These are phyloP conservation scores for Pseudomyrmex cubaensis DNA, from an alignment of 1,140 invertebrate species.

Conservation along the genomic window DNA sequence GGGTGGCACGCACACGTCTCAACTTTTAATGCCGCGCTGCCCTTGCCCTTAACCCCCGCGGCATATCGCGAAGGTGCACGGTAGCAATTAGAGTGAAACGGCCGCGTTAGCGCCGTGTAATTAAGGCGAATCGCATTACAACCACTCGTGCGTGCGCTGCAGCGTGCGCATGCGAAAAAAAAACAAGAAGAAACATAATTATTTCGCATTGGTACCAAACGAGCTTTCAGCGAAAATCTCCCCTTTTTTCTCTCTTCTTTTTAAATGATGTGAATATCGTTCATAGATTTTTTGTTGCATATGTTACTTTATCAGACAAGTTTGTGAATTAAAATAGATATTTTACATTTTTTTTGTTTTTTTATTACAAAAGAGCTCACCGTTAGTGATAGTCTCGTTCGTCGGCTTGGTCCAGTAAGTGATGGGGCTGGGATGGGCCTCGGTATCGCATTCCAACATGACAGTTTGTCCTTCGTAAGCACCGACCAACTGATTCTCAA, in stretches of 20 bases:
- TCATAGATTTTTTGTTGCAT: slow-evolving; percentile 5
- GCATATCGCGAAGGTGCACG: slow-evolving; percentile 53
- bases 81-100: slow-evolving; percentile 60
- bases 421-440: slow-evolving; percentile 87
- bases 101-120: slow-evolving; percentile 52
- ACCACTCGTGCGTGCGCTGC: slow-evolving; percentile 24
- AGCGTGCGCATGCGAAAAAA: slow-evolving; percentile 21
- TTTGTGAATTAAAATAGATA: neutral
- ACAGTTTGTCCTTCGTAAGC: slow-evolving; percentile 85
- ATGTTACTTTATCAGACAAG: slow-evolving; percentile 8
- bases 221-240: slow-evolving; percentile 9
- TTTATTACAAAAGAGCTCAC: slow-evolving; percentile 63
- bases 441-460: slow-evolving; percentile 87
- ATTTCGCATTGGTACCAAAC: slow-evolving; percentile 32
- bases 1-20: slow-evolving; percentile 33
- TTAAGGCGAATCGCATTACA: slow-evolving; percentile 63
- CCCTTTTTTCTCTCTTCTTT: slow-evolving; percentile 11
- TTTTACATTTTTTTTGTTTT: no score
- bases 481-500: slow-evolving; percentile 87
- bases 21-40: slow-evolving; percentile 10
- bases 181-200: slow-evolving; percentile 5
- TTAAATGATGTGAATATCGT: neutral
- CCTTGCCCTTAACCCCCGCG: slow-evolving; percentile 49
- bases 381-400: slow-evolving; percentile 82
- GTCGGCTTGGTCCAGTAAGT: slow-evolving; percentile 86